Evolutionary conservation across 2,888 invertebrate genomes (phyloP), one percentile per base, ranked within the genome.

Genomic region (Drosophila phalerata): DNA sequence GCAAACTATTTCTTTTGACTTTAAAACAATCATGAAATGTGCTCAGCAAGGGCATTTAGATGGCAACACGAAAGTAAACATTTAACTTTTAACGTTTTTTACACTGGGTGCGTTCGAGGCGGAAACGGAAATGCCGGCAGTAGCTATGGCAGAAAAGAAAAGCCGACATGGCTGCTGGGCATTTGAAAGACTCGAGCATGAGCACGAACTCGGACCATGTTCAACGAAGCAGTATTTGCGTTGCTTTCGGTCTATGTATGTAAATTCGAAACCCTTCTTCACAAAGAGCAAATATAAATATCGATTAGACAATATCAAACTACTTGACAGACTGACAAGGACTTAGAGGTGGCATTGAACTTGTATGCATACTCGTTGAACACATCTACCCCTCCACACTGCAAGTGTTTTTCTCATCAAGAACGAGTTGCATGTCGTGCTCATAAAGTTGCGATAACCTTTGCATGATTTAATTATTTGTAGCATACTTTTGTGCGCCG

Each of bases 391-490:
- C 10, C 10, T 25, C 13, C 19, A 10, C 32, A 11, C 0, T 6
- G 10, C 34, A 13, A 28, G 28, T 53, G 42, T 10, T 5, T 3
- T 5, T 13, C 51, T 30, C 30, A n/a, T 19, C 53, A 15, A 32
- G n/a, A 15, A 17, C 30, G 9, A 22, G 9, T 55, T 64, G 69
- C 75, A 78, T 76, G 63, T 61, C 69, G 60, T 68, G 73, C 43
- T 55, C 73, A 75, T 45, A 66, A 58, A 78, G 78, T 73, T 61
- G 69, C 37, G 70, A 51, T 69, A 83, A 83, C 88, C 88, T 77
- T 85, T 83, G 81, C 88, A 80, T 83, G 83, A 88, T 83, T 88
- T 83, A 83, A 83, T 83, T 83, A 83, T 88, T 88, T 88, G 86
- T 77, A 83, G 84, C 88, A 79, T 77, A 82, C 83, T 82, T 79